Evolutionary conservation across 2,888 invertebrate species (phyloP).

Genomic region (Ormia ochracea): DNA sequence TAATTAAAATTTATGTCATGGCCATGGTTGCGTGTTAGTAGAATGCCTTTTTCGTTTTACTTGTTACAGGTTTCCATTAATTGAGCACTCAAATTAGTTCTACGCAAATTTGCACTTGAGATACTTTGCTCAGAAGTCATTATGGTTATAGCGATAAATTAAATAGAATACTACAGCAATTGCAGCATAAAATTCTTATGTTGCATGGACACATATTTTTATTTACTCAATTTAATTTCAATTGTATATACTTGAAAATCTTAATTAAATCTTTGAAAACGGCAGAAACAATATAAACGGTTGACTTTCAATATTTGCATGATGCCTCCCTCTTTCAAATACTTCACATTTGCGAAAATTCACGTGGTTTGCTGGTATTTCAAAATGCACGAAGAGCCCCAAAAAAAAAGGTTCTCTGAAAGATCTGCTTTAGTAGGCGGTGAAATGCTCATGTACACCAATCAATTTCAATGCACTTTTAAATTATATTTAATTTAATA

Average conservation of each 20-base stretch:
- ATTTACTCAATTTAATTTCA: constrained; percentile 32
- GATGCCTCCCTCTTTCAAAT: too few species aligned
- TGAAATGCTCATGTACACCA: too few species aligned
- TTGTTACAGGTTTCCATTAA: constrained; percentile 16
- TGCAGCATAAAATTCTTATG: constrained; percentile 40
- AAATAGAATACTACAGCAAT: constrained; percentile 38
- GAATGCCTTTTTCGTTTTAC: not conserved
- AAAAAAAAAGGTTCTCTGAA: too few species aligned
- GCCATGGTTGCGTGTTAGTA: not conserved
- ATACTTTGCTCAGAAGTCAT: not conserved
- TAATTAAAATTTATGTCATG: constrained; percentile 56
- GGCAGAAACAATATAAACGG: too few species aligned
- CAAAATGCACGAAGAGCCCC: too few species aligned
- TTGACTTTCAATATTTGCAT: too few species aligned
- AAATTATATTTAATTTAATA: too few species aligned
- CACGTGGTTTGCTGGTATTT: too few species aligned
- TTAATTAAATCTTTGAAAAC: too few species aligned
- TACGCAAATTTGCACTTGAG: not conserved
- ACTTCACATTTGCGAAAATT: too few species aligned
- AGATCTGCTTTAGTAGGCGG: too few species aligned
- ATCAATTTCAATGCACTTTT: too few species aligned
- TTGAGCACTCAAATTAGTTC: not conserved
- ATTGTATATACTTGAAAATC: not conserved
- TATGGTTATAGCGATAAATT: constrained; percentile 8
- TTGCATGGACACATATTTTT: not conserved